phyloP scores from a whole-genome alignment of 2,113 vertebrate species.

The Felis catus region DNA sequence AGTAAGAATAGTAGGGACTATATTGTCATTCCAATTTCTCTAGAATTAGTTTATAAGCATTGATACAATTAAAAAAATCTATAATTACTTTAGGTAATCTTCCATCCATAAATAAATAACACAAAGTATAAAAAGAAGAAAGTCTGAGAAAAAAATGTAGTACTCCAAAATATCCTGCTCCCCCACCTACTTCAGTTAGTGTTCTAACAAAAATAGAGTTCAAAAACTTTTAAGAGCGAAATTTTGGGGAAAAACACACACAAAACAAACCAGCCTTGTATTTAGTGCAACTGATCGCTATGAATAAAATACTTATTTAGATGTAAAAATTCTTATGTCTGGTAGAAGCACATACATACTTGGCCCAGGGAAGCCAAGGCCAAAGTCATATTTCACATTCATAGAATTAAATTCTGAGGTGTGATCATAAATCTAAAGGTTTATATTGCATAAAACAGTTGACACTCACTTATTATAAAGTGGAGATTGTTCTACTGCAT shows the following conservation, averaged over 20 bases:
- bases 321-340: not conserved
- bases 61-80: not conserved
- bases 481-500: slow-evolving; percentile 91
- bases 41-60: not conserved
- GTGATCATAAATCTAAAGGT: slow-evolving; percentile 81
- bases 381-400: not conserved
- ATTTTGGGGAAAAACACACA: not conserved
- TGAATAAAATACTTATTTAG: not conserved
- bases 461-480: slow-evolving; percentile 92
- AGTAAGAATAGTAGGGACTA: not conserved
- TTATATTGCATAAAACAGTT: slow-evolving; percentile 91
- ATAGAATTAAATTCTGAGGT: not conserved
- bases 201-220: not conserved
- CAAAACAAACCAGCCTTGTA: not conserved
- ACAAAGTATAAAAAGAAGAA: not conserved
- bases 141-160: not conserved
- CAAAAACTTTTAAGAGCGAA: not conserved
- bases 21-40: not conserved
- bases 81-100: slow-evolving; percentile 25
- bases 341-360: not conserved
- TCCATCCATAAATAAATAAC: not conserved
- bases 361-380: not conserved
- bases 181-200: not conserved
- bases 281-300: not conserved
- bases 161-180: not conserved